phyloP scores from a whole-genome alignment of 2,797 vertebrate species.

The Ibycter americanus region DNA sequence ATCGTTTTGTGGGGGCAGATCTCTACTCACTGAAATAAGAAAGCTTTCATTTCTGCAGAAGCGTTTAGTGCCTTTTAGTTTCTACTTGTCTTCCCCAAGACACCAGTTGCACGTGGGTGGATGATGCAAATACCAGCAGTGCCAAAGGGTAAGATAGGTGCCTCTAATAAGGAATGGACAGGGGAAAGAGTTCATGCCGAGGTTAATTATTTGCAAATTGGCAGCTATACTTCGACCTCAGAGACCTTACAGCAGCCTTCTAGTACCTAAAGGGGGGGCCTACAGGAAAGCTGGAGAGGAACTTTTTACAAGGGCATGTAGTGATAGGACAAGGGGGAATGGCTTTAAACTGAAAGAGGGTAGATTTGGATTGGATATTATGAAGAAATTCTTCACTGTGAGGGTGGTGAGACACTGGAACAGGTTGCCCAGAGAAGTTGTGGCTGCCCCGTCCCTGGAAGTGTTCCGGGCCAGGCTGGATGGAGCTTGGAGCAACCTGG shows the following conservation, averaged over 20 bases:
- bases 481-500: no score
- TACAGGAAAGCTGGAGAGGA: no score
- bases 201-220: conserved; percentile 30
- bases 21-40: neutral
- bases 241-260: neutral
- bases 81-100: neutral
- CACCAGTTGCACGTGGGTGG: neutral
- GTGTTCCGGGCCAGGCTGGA: no score
- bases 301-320: no score
- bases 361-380: no score
- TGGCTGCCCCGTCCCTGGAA: no score
- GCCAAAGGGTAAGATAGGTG: neutral
- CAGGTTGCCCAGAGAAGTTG: no score
- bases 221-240: neutral
- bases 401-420: no score
- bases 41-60: neutral
- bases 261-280: no score
- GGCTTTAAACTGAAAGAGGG: no score
- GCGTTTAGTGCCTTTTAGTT: neutral
- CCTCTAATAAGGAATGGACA: neutral
- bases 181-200: neutral
- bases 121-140: neutral
- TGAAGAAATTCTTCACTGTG: no score
- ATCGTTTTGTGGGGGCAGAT: neutral
- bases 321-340: no score